Base-by-base conservation (phyloP, 2,797 vertebrate species). In the Pseudomugil tenellus region DNA sequence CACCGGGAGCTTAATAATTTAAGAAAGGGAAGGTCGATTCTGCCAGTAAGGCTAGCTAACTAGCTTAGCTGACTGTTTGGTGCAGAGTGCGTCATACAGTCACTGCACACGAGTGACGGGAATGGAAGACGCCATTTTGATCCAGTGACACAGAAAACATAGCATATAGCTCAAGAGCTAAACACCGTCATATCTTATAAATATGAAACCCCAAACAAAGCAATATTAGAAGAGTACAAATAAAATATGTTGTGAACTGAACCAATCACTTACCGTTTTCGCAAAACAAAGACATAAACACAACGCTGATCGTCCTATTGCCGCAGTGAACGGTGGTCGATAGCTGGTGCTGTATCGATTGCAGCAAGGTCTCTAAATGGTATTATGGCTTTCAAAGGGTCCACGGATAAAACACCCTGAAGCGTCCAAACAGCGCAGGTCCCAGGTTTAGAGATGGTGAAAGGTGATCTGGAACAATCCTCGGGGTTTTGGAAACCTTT, bases 261-360 rank as follows among this genome's bases (percentile, higher is more conserved):
- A 21, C 1, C 0, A 0, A 10, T 0, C 9, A 86, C 94, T 96
- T 82, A 98, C 97, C 97, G 96, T 97, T 96, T 98, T 96, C 95
- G 95, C 96, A 96, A 96, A 98, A 97, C 96, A 98, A 98, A 98
- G 97, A 98, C 97, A 98, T 98, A 98, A 98, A 98, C 97, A 95
- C 96, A 97, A 96, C 96, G 95, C 96, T 95, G 95, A 95, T 97
- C 96, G 94, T 96, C 96, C 95, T 89, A 92, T 93, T 93, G 95
- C 93, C 96, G 96, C 93, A 96, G 95, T 95, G 96, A 97, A 98
- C 93, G 89, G 84, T 89, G 89, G 88, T 86, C 80, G 87, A 87
- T 85, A 69, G 87, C 81, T 87, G 87, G 79, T 78, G 77, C 69
- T 73, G 80, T 85, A 80, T 85, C 61, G 85, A 84, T 74, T 83